Evolutionary conservation across 35 echinoderm and acorn worm genomes (phyloP).

Genomic region (Patiria miniata): DNA sequence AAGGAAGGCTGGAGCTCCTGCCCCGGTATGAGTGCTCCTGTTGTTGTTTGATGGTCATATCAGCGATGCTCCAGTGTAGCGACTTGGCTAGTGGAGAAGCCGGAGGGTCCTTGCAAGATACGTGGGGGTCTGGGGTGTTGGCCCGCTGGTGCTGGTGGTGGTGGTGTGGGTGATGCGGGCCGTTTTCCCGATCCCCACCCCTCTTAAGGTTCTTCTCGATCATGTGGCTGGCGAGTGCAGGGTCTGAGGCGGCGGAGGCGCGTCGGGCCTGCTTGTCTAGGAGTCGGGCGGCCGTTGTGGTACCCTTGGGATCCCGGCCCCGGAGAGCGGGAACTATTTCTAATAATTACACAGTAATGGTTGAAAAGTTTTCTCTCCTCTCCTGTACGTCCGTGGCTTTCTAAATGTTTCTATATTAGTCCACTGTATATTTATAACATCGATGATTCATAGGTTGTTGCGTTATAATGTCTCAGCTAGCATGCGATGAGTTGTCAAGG

Average conservation of each 20-base stretch:
- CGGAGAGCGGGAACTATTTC: background rate
- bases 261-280: constrained; percentile 22
- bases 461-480: background rate
- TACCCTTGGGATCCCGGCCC: background rate
- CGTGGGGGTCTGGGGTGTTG: background rate
- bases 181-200: background rate
- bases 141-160: background rate
- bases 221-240: constrained; percentile 12
- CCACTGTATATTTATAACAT: background rate
- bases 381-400: background rate
- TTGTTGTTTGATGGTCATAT: constrained; percentile 26
- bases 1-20: constrained; percentile 62
- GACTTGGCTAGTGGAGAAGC: background rate
- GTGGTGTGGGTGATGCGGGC: background rate
- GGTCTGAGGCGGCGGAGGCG: constrained; percentile 7
- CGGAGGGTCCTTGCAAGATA: background rate
- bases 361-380: background rate
- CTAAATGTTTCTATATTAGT: background rate
- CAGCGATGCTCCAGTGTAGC: constrained; percentile 43
- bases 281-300: constrained; percentile 13
- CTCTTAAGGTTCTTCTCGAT: background rate
- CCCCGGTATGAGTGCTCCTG: constrained; percentile 10
- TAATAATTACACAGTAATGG: background rate
- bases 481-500: no score
- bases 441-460: background rate